phyloP scores from a whole-genome alignment of 2,888 invertebrate genomes.

The Orthosia cruda region DNA sequence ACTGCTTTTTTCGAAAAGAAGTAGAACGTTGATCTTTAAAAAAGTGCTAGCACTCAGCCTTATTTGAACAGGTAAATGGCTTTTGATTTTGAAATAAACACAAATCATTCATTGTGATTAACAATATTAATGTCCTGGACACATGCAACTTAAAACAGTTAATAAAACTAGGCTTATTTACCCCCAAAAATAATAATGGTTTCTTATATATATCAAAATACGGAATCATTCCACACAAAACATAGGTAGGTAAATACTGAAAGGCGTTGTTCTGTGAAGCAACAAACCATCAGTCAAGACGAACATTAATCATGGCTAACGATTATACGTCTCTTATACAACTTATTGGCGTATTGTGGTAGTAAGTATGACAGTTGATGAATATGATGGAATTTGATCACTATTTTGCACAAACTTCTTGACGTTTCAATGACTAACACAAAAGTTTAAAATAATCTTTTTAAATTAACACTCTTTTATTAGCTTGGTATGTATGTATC shows the following conservation, averaged over 20 bases:
- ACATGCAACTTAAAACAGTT: neutral
- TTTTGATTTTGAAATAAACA: too few relatives aligned
- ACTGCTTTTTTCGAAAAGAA: too few relatives aligned
- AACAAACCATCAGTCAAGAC: conserved; percentile 49
- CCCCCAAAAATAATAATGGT: conserved; percentile 10
- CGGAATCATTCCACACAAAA: conserved; percentile 41
- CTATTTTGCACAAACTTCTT: neutral
- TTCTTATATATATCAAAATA: conserved; percentile 38
- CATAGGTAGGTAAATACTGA: neutral
- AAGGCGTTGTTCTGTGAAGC: conserved; percentile 39
- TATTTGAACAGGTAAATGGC: too few relatives aligned
- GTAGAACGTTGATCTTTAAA: too few relatives aligned
- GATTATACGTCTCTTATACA: conserved; percentile 41
- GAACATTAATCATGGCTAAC: conserved; percentile 60
- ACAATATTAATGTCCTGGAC: neutral
- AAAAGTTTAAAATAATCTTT: too few relatives aligned
- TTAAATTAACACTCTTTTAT: too few relatives aligned
- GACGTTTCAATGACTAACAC: too few relatives aligned
- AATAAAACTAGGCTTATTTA: neutral
- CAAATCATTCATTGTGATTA: too few relatives aligned
- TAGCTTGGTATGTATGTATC: too few relatives aligned
- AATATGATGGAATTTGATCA: neutral
- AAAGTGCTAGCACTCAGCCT: too few relatives aligned
- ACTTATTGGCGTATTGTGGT: neutral
- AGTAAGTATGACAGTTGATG: neutral